phyloP scores from a whole-genome alignment of 2,888 invertebrate species.

The Mechanitis messenoides region DNA sequence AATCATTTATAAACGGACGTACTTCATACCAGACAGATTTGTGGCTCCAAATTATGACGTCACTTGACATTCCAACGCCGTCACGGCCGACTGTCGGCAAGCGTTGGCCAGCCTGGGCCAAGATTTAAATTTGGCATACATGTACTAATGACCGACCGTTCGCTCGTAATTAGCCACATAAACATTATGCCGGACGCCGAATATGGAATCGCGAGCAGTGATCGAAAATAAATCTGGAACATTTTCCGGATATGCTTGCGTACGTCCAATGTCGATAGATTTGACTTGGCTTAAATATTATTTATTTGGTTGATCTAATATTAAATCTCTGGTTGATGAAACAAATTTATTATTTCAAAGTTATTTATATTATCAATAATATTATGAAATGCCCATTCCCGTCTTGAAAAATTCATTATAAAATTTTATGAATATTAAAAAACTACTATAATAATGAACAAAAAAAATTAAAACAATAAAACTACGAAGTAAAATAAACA shows the following conservation, averaged over 20 bases:
- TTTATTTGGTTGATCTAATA: conserved; percentile 19
- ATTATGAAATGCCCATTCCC: not conserved
- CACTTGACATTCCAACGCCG: conserved; percentile 53
- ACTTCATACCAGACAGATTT: conserved; percentile 14
- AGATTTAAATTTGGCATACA: conserved; percentile 64
- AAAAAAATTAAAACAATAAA: too few relatives aligned
- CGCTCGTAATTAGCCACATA: conserved; percentile 54
- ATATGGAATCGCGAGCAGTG: conserved; percentile 49
- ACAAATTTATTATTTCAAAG: not conserved
- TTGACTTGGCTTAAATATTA: conserved; percentile 26
- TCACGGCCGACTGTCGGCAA: conserved; percentile 43
- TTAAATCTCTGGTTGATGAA: conserved; percentile 7
- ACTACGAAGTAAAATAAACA: too few relatives aligned
- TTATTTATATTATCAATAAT: conserved; percentile 5
- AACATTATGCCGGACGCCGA: conserved; percentile 44
- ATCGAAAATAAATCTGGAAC: conserved; percentile 42
- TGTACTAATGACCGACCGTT: conserved; percentile 45
- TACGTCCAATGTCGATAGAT: conserved; percentile 15
- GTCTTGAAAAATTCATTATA: too few relatives aligned
- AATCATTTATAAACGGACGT: conserved; percentile 13
- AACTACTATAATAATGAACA: too few relatives aligned
- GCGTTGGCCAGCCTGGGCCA: conserved; percentile 40
- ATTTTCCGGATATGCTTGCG: conserved; percentile 21
- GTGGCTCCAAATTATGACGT: conserved; percentile 43
- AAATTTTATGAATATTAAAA: too few relatives aligned